Base-by-base conservation (phyloP, 92 coral and sea anemone species). In the Phenganax stokvisi region DNA sequence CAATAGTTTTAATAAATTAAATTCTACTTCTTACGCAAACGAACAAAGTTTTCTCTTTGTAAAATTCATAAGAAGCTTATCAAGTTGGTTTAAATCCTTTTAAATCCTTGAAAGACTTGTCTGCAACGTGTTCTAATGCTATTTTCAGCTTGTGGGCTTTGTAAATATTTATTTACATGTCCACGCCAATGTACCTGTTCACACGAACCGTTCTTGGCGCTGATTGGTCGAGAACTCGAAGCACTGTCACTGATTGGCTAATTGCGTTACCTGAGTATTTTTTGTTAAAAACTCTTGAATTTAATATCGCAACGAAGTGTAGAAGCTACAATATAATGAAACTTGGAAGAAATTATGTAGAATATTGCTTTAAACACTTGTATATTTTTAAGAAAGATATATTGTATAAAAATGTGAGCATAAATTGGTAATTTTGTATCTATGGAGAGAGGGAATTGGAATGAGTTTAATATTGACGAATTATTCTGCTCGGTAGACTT, bases 401-500 rank as follows among this genome's bases (percentile, higher is more conserved):
- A n/a, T 17, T 57, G n/a, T 30, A 20, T 20, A 12, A 75, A 31
- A 59, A 44, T 57, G 69, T 12, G 25, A 57, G 10, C 7, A n/a
- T 31, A 13, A 12, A 12, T 29, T 10, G 81, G 57, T 10, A 51
- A 6, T 68, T 16, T 30, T 0, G 10, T 11, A 68, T 68, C 11
- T 30, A 68, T 68, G 73, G 73, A 29, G 73, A 7, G 53, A 6
- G 73, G 29, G 29, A 68, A 30, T 29, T 68, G 73, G 53, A 11
- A 16, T 30, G 13, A 7, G 7, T 68, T 68, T 29, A 68, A 37
- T 10, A 69, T 76, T 3, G 69, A 59, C n/a, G 97, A 93, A 75
- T 88, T 93, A 59, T 93, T 93, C 76, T 93, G 98, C 6, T 83
- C 98, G 69, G 89, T 87, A 31, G 98, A 93, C 81, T 90, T 93